Conservation (phyloP, 2,888 invertebrate species). For the Lasioglossum pauxillum region DNA sequence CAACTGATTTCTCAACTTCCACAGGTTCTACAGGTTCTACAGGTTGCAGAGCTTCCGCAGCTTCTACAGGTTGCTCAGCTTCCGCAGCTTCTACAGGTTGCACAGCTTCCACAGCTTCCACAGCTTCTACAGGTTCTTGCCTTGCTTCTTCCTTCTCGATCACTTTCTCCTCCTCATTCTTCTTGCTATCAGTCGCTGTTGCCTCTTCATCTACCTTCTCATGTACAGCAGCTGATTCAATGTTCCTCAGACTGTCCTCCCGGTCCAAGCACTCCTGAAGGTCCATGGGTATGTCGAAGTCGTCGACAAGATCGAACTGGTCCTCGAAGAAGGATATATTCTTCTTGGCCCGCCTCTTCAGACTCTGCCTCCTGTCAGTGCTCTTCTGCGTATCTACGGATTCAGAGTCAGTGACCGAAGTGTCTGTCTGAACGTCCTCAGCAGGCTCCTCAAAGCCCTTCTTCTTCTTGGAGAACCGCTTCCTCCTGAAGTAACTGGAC, state of each 20-base stretch:
- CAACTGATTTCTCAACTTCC: not conserved
- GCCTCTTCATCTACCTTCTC: not conserved
- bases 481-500: constrained; percentile 60
- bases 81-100: not conserved
- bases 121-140: not conserved
- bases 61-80: not conserved
- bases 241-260: constrained; percentile 7
- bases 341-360: constrained; percentile 62
- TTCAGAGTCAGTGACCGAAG: constrained; percentile 55
- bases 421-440: constrained; percentile 50
- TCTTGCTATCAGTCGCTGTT: not conserved
- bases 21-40: not conserved
- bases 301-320: constrained; percentile 63
- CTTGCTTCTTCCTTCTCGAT: not conserved
- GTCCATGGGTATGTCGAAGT: constrained; percentile 57
- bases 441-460: constrained; percentile 40
- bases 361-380: constrained; percentile 40
- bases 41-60: not conserved
- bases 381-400: constrained; percentile 37
- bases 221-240: not conserved
- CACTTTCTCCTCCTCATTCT: not conserved
- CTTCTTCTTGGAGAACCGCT: constrained; percentile 64
- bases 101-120: not conserved
- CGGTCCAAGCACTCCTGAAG: constrained; percentile 32
- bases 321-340: constrained; percentile 66